These are phyloP conservation scores for Drosophila mimica DNA, from an alignment of 2,888 invertebrate genomes.

Conservation along the genomic window DNA sequence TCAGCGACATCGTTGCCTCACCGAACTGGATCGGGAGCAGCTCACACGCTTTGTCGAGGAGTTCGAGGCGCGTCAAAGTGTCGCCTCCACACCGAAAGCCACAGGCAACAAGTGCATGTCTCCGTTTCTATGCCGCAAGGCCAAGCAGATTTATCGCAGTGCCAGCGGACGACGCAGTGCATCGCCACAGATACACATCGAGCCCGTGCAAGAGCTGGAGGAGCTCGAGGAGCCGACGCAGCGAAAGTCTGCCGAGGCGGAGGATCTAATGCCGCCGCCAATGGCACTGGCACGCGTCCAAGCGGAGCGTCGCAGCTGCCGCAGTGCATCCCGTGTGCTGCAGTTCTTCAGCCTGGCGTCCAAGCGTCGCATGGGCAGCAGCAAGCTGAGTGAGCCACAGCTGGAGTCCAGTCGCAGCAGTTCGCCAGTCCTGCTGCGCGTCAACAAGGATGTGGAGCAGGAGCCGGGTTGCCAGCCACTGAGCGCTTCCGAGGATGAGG, in stretches of 20 bases:
- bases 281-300: constrained; percentile 68
- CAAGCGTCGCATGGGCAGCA: constrained; percentile 65
- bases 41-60: constrained; percentile 80
- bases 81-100: constrained; percentile 66
- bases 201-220: constrained; percentile 36
- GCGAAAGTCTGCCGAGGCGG: constrained; percentile 62
- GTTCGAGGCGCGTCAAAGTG: constrained; percentile 77
- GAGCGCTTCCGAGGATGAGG: constrained; percentile 62
- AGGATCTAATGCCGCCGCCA: constrained; percentile 65
- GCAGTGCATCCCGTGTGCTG: constrained; percentile 78
- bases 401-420: constrained; percentile 35
- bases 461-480: constrained; percentile 60
- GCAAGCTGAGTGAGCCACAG: constrained; percentile 51
- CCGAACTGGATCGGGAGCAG: constrained; percentile 83
- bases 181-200: constrained; percentile 57
- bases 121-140: constrained; percentile 74
- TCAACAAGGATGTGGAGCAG: constrained; percentile 28
- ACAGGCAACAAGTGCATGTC: constrained; percentile 64
- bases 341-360: constrained; percentile 83
- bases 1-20: constrained; percentile 79
- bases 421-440: constrained; percentile 77
- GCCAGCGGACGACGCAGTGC: constrained; percentile 70
- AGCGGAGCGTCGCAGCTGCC: constrained; percentile 71
- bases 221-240: constrained; percentile 11
- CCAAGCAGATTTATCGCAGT: constrained; percentile 68